Conservation (phyloP, 1,140 invertebrate genomes). For the Condylostylus longicornis region DNA sequence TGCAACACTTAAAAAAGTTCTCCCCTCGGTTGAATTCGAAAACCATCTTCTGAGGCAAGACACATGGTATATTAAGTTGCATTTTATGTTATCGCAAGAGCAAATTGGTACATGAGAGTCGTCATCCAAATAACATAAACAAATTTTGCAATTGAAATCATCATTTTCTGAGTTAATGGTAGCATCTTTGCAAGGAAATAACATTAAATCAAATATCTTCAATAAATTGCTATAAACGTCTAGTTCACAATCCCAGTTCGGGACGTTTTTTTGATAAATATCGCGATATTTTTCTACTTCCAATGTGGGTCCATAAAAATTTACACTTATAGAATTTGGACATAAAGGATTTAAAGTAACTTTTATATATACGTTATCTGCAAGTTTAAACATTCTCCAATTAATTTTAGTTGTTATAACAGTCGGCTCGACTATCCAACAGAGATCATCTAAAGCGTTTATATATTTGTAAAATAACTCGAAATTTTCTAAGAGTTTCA, state of each 20-base stretch:
- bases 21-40: constrained; percentile 19
- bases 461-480: constrained; percentile 22
- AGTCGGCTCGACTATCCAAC: constrained; percentile 22
- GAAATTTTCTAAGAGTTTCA: constrained; percentile 20
- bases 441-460: constrained; percentile 23
- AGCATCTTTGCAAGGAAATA: constrained; percentile 20
- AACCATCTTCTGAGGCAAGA: constrained; percentile 27
- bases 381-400: constrained; percentile 19
- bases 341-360: constrained; percentile 20
- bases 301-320: constrained; percentile 24
- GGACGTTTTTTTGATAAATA: constrained; percentile 18
- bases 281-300: constrained; percentile 19
- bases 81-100: constrained; percentile 24
- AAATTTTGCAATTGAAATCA: constrained; percentile 22
- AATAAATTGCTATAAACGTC: constrained; percentile 26
- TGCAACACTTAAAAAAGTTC: constrained; percentile 21
- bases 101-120: constrained; percentile 21
- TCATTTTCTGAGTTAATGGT: constrained; percentile 3
- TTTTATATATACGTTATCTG: constrained; percentile 20
- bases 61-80: constrained; percentile 24
- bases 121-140: constrained; percentile 21
- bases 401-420: constrained; percentile 21
- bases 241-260: constrained; percentile 23
- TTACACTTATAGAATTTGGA: constrained; percentile 15
- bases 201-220: constrained; percentile 25